phyloP scores from a whole-genome alignment of 1,140 invertebrate genomes.

The Paramacrobiotus metropolitanus region DNA sequence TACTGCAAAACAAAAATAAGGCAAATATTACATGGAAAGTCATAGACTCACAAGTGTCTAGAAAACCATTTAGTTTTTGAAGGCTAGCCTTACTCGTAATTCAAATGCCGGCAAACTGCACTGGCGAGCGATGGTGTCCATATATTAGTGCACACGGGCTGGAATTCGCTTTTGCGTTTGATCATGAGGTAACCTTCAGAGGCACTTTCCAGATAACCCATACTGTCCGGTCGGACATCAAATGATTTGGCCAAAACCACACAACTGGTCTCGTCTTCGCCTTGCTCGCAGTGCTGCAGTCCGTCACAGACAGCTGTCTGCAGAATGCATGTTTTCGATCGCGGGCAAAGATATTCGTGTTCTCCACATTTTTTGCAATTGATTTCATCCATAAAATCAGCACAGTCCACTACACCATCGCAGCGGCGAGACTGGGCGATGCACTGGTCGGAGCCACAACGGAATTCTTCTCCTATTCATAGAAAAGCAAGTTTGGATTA shows the following conservation, averaged over 20 bases:
- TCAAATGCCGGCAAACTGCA: background rate
- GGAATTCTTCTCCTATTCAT: background rate
- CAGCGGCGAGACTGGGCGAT: background rate
- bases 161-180: background rate
- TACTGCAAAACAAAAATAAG: background rate
- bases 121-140: background rate
- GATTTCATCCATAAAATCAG: background rate
- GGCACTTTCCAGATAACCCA: background rate
- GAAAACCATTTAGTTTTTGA: too few relatives aligned
- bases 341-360: background rate
- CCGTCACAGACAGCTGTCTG: background rate
- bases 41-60: too few relatives aligned
- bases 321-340: background rate
- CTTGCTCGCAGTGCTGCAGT: slow-evolving; percentile 1
- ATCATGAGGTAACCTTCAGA: slow-evolving; percentile 3
- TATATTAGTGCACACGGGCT: background rate
- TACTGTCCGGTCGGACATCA: background rate
- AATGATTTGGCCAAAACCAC: background rate
- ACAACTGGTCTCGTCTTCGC: background rate
- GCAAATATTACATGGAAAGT: background rate
- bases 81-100: background rate
- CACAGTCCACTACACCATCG: background rate
- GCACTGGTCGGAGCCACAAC: background rate
- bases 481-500: too few relatives aligned
- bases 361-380: background rate